Evolutionary conservation across 2,113 vertebrate species (phyloP).

Genomic region (Semicossyphus pulcher): DNA sequence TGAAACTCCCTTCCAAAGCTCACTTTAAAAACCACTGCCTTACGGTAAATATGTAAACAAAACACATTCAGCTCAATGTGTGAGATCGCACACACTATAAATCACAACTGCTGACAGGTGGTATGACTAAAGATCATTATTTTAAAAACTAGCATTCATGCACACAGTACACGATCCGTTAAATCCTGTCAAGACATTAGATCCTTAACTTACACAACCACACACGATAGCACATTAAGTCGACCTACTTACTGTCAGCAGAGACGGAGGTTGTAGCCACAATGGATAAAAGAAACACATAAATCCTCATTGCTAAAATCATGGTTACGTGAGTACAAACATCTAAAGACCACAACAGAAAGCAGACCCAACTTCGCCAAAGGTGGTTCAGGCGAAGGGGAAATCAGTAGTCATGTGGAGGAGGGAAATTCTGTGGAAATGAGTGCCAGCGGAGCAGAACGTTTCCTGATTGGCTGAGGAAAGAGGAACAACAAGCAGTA

Average conservation of each 20-base stretch:
- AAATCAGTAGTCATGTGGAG: background rate
- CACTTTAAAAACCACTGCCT: too few relatives aligned
- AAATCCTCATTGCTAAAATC: background rate
- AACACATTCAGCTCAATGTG: too few relatives aligned
- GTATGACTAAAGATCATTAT: too few relatives aligned
- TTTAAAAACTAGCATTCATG: too few relatives aligned
- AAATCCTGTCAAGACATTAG: too few relatives aligned
- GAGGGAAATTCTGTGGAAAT: slow-evolving; percentile 7
- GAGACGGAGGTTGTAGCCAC: slow-evolving; percentile 20
- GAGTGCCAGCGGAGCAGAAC: slow-evolving; percentile 1
- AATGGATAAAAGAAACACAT: background rate
- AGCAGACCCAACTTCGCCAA: accelerated
- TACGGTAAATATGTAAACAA: too few relatives aligned
- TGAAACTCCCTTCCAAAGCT: too few relatives aligned
- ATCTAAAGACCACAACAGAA: background rate
- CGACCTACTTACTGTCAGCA: slow-evolving; percentile 66
- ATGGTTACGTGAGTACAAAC: slow-evolving; percentile 13
- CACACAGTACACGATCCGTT: too few relatives aligned
- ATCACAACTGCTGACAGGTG: too few relatives aligned
- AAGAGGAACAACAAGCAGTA: background rate
- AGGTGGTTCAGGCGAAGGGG: background rate
- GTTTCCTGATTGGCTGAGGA: slow-evolving; percentile 53
- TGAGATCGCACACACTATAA: too few relatives aligned
- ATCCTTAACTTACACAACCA: too few relatives aligned
- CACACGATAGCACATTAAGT: background rate